Evolutionary conservation across 2,113 vertebrate species (phyloP), one percentile per base, ranked within the genome.

Genomic region (Hippocampus zosterae): DNA sequence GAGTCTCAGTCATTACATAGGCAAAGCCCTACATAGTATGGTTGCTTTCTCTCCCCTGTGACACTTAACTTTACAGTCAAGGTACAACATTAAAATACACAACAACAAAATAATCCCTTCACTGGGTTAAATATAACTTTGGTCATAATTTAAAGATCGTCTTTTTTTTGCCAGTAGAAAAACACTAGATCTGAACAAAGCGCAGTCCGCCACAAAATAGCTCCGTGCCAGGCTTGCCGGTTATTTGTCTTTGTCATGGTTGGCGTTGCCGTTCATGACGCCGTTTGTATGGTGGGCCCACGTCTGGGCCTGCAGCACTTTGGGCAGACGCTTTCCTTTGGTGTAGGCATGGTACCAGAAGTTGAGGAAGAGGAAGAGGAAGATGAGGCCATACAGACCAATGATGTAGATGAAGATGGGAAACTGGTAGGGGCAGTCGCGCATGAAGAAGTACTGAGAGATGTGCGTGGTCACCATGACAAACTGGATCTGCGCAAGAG

Each of bases 271-370:
- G 70, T 93, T 96, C 88, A 96, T 86, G 90, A 91, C 71, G 66
- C 87, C 91, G 1, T 96, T 97, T 57, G 65, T 81, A 81, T 88
- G 92, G 77, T 73, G 89, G 5, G 84, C 74, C 75, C 92, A 93
- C 16, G 92, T 92, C 89, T 92, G 89, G 50, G 92, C 93, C 90
- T 90, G 93, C 74, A 93, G 56, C 60, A 81, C 85, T 86, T 96
- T 98, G 3, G 97, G 96, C 46, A 94, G 91, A 81, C 97, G 90
- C 83, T 97, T 93, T 74, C 97, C 97, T 81, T 95, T 95, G 1
- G 92, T 98, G 83, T 99, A 99, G 78, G 97, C 97, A 0, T 95
- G 91, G 88, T 98, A 98, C 96, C 96, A 99, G 92, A 99, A 99
- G 86, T 99, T 94, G 61, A 98, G 92, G 84, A 99, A 99, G 69